A percentile compares a stretch with the other conserved stretches of the same genome.
These are phyloP conservation scores for Hemicentrotus pulcherrimus DNA, from an alignment of 35 echinoderm and acorn worm genomes.

Conservation along the genomic window DNA sequence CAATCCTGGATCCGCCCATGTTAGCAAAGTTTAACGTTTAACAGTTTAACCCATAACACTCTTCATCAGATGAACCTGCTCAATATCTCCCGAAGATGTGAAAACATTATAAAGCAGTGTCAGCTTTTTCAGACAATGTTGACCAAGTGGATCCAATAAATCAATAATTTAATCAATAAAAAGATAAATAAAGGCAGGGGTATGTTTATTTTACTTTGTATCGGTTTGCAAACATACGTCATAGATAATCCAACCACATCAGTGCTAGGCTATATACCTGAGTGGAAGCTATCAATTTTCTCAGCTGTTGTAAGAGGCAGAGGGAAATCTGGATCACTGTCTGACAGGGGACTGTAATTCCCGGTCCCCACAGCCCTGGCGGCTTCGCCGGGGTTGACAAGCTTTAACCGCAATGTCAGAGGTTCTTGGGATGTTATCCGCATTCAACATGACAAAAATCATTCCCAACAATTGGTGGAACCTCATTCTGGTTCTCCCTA, in stretches of 20 bases:
- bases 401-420: background rate
- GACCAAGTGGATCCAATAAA: background rate
- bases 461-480: background rate
- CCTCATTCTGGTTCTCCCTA: background rate
- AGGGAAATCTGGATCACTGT: background rate
- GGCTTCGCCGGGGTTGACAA: background rate
- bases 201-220: background rate
- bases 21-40: no score
- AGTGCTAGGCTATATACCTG: background rate
- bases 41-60: no score
- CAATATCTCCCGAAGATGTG: background rate
- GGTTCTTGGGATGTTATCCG: background rate
- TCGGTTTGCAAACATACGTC: background rate
- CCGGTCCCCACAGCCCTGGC: background rate
- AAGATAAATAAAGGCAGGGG: background rate
- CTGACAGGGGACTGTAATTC: background rate
- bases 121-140: background rate
- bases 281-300: background rate
- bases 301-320: background rate
- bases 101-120: background rate
- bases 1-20: no score
- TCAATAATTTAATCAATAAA: background rate
- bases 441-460: background rate
- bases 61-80: background rate
- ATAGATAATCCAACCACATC: background rate